A percentile compares a stretch with the other conserved stretches of the same genome.
phyloP scores from a whole-genome alignment of 2,888 invertebrate genomes.

The Cistogaster globosa region DNA sequence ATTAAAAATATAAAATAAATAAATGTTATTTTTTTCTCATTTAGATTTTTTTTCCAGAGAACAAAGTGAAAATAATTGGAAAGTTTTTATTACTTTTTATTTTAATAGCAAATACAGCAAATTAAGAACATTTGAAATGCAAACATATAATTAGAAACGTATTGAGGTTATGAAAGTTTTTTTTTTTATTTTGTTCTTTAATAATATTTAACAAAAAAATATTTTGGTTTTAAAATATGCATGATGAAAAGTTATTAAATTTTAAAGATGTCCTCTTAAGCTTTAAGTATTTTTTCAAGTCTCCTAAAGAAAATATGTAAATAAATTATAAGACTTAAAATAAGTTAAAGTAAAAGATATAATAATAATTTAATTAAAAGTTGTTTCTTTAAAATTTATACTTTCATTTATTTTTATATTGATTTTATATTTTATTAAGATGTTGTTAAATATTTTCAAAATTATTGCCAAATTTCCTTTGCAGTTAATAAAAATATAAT shows the following conservation, averaged over 20 bases:
- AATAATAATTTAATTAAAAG: too few relatives aligned
- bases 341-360: too few relatives aligned
- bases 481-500: slow-evolving; percentile 22
- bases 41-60: not conserved
- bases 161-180: not conserved
- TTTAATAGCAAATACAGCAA: slow-evolving; percentile 12
- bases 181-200: too few relatives aligned
- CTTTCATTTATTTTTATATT: too few relatives aligned
- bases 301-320: too few relatives aligned
- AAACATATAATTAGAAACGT: not conserved
- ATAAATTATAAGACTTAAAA: too few relatives aligned
- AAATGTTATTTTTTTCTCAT: slow-evolving; percentile 19
- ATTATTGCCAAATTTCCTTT: not conserved
- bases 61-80: slow-evolving; percentile 53
- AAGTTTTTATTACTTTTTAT: slow-evolving; percentile 36
- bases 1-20: slow-evolving; percentile 38
- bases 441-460: not conserved
- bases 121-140: slow-evolving; percentile 26
- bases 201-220: not conserved
- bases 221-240: not conserved
- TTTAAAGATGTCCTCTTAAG: too few relatives aligned
- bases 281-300: too few relatives aligned
- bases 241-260: not conserved
- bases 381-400: too few relatives aligned
- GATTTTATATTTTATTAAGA: slow-evolving; percentile 9